Evolutionary conservation across 1,140 invertebrate species (phyloP).

Genomic region (Alviniconcha marisindica): DNA sequence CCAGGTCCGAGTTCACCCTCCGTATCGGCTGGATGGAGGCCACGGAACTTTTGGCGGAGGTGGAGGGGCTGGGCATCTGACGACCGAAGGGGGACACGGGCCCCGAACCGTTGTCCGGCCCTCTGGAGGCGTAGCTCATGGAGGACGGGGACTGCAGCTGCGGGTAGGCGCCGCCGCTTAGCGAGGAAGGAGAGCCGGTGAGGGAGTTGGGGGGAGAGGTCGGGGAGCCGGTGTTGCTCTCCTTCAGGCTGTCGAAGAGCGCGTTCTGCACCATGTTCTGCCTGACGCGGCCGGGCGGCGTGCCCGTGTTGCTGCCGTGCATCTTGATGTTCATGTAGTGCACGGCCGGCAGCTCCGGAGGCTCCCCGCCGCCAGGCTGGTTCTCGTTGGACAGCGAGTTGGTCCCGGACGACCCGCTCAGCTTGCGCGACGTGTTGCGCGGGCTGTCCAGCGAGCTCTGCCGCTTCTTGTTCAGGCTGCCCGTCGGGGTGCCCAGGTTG

Average conservation of each 20-base stretch:
- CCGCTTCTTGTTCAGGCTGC: conserved; percentile 66
- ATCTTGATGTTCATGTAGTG: conserved; percentile 73
- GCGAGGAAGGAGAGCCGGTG: conserved; percentile 29
- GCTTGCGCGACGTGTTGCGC: conserved; percentile 56
- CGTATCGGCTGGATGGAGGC: conserved; percentile 40
- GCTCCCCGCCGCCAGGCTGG: conserved; percentile 54
- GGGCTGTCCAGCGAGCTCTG: conserved; percentile 64
- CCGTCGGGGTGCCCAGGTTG: conserved; percentile 65
- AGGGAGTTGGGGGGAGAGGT: conserved; percentile 23
- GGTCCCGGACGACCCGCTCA: conserved; percentile 63
- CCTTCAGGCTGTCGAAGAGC: conserved; percentile 67
- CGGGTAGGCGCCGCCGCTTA: conserved; percentile 25
- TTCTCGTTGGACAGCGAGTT: conserved; percentile 61
- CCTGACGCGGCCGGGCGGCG: conserved; percentile 36
- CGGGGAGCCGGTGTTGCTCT: conserved; percentile 17
- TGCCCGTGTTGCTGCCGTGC: conserved; percentile 39
- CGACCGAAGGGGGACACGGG: conserved; percentile 35
- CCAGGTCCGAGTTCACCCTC: conserved; percentile 44
- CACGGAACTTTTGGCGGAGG: conserved; percentile 23
- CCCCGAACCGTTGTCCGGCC: conserved; percentile 31
- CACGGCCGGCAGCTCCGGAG: conserved; percentile 70
- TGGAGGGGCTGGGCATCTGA: conserved; percentile 32
- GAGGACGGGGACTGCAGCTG: background rate
- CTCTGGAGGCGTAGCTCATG: background rate
- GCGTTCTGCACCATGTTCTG: conserved; percentile 57